phyloP scores from a whole-genome alignment of 1,140 invertebrate genomes.

The Drosophila bipectinata region DNA sequence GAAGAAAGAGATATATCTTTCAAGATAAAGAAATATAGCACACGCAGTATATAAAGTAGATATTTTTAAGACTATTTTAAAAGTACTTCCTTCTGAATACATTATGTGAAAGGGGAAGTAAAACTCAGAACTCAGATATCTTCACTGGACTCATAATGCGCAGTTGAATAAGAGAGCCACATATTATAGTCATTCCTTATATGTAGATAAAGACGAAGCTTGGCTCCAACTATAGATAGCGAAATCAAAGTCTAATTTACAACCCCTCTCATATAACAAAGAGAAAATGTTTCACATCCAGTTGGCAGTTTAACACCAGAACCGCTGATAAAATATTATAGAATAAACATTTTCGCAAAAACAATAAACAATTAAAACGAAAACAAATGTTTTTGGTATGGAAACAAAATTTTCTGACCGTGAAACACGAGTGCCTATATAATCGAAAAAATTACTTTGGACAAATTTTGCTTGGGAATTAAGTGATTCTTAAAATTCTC shows the following conservation, averaged over 20 bases:
- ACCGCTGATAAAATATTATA: slow-evolving; percentile 28
- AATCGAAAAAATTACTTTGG: neutral
- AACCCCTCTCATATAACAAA: neutral
- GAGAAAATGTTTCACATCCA: slow-evolving; percentile 35
- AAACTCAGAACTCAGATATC: neutral
- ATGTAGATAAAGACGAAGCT: neutral
- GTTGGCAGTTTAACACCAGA: slow-evolving; percentile 29
- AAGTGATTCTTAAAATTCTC: neutral
- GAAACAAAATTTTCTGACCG: slow-evolving; percentile 23
- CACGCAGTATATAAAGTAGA: too few relatives aligned
- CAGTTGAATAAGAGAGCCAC: slow-evolving; percentile 25
- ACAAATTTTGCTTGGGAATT: slow-evolving; percentile 8
- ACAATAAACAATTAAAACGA: slow-evolving; percentile 31
- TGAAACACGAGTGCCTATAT: slow-evolving; percentile 13
- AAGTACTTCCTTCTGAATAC: neutral
- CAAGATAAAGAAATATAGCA: neutral
- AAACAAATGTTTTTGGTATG: slow-evolving; percentile 20
- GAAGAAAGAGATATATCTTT: neutral
- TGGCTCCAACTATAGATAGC: slow-evolving; percentile 36
- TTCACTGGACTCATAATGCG: slow-evolving; percentile 22
- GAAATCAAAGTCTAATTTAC: slow-evolving; percentile 28
- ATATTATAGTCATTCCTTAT: neutral
- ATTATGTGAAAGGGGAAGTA: neutral
- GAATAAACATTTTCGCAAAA: slow-evolving; percentile 13
- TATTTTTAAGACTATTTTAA: neutral